A percentile compares a stretch with the other conserved stretches of the same genome.
Conservation (phyloP, 1,140 invertebrate genomes). For the Sycobia sp. region DNA sequence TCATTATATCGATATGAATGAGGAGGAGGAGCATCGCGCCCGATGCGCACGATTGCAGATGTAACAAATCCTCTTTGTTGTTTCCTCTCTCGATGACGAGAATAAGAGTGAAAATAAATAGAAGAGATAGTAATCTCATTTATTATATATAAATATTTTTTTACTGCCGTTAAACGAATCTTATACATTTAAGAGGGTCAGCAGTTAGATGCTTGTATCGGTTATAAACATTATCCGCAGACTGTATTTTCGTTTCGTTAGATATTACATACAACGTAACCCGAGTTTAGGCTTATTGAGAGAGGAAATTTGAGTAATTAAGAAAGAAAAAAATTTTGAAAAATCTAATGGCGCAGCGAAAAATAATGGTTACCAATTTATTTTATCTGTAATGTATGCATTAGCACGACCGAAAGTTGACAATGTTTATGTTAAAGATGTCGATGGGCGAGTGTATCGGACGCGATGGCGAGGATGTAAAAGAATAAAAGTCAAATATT, state of each 20-base stretch:
- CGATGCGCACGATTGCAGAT: background rate
- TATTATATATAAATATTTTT: too few relatives aligned
- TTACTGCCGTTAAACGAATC: too few relatives aligned
- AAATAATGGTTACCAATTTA: constrained; percentile 18
- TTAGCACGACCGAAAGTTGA: constrained; percentile 1
- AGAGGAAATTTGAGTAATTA: constrained; percentile 26
- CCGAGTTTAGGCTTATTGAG: constrained; percentile 1
- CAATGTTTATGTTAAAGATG: constrained; percentile 27
- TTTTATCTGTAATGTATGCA: constrained; percentile 2
- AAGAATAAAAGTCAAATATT: background rate
- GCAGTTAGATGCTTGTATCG: too few relatives aligned
- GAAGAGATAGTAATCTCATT: background rate
- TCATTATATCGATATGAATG: too few relatives aligned
- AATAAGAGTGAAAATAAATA: constrained; percentile 9
- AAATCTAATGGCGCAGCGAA: constrained; percentile 9
- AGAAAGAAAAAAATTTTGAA: too few relatives aligned
- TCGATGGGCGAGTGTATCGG: background rate
- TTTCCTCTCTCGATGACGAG: constrained; percentile 29
- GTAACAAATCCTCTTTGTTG: constrained; percentile 12
- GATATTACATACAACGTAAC: too few relatives aligned
- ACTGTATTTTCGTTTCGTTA: too few relatives aligned
- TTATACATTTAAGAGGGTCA: too few relatives aligned
- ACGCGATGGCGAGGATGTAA: background rate
- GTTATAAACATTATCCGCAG: too few relatives aligned
- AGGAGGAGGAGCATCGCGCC: too few relatives aligned